phyloP scores from a whole-genome alignment of 2,797 vertebrate species.

The Distichodus sexfasciatus region DNA sequence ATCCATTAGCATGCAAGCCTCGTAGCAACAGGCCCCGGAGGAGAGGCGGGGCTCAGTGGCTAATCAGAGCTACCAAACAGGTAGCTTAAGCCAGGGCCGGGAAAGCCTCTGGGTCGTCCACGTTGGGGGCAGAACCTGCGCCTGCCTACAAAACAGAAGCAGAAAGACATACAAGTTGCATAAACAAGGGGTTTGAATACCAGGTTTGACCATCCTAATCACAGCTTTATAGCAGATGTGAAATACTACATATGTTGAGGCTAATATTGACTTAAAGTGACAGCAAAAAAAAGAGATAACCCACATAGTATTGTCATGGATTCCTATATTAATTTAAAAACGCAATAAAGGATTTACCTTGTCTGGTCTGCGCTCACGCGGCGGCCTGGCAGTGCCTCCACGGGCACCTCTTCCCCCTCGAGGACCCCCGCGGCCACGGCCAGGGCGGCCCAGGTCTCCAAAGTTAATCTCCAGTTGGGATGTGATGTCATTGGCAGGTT shows the following conservation, averaged over 20 bases:
- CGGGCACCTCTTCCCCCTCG: constrained; percentile 74
- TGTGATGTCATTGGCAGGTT: constrained; percentile 97
- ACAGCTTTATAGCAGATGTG: no score
- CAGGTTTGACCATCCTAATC: no score
- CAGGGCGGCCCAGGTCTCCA: constrained; percentile 91
- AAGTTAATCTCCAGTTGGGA: constrained; percentile 99
- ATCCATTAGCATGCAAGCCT: constrained; percentile 99
- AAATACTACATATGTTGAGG: no score
- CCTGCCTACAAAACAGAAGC: constrained; percentile 69
- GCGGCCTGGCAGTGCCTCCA: constrained; percentile 68
- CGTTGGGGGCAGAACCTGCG: constrained; percentile 89
- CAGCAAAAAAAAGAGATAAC: no score
- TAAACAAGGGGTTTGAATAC: neutral
- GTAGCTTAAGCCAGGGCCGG: constrained; percentile 91
- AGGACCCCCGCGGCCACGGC: constrained; percentile 89
- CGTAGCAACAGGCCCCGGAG: constrained; percentile 86
- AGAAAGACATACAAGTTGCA: neutral
- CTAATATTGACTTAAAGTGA: no score
- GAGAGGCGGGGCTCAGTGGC: constrained; percentile 64
- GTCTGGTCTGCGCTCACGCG: constrained; percentile 85
- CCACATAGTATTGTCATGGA: no score
- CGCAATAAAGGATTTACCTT: constrained; percentile 72
- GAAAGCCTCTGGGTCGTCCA: constrained; percentile 99
- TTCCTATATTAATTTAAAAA: no score
- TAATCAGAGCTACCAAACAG: constrained; percentile 72